Base-by-base conservation (phyloP, 2,888 invertebrate genomes). In the Synanthedon vespiformis region DNA sequence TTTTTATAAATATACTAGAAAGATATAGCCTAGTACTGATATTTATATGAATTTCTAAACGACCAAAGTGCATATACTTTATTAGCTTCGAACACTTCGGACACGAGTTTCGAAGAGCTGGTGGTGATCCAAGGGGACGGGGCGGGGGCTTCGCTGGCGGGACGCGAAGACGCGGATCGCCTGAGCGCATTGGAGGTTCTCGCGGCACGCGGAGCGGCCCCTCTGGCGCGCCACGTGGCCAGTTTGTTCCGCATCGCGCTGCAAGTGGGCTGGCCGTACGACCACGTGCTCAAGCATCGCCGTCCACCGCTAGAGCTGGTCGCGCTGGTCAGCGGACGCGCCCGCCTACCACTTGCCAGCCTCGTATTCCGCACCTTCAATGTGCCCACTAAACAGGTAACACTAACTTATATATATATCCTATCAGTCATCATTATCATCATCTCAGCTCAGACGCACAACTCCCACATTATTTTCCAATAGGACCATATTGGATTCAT, bases 351-450 rank as follows among this genome's bases (percentile, higher is more conserved):
- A 0, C 64, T 88, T 27, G 86, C 88, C 1, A 88, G 83, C 58
- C 75, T 86, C 12, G 85, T 88, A 13, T 88, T 88, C 60, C 77
- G 78, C 53, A 87, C 87, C 0, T 88, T 84, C 57, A 83, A 83
- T 58, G 74, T 88, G 55, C 75, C 85, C 1, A 72, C 82, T 0
- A 82, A 78, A 62, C 82, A 86, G 77, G 88, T 87, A 34, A 34
- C 34, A 34, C 34, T 8, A 34, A 8, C 16, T n/a, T n/a, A n/a
- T n/a, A n/a, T n/a, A n/a, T n/a, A n/a, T n/a, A 18, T 3, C 34
- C 34, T 3, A 34, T 34, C 27, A 34, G 27, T 34, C 22, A 22
- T 22, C 22, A 22, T 22, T 22, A 22, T 22, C 22, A 5, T 5
- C 22, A 22, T 4, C 4, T 22, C 22, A 5, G 22, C 4, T 22